phyloP scores from a whole-genome alignment of 2,888 invertebrate genomes.

The Drosophila algonquin region DNA sequence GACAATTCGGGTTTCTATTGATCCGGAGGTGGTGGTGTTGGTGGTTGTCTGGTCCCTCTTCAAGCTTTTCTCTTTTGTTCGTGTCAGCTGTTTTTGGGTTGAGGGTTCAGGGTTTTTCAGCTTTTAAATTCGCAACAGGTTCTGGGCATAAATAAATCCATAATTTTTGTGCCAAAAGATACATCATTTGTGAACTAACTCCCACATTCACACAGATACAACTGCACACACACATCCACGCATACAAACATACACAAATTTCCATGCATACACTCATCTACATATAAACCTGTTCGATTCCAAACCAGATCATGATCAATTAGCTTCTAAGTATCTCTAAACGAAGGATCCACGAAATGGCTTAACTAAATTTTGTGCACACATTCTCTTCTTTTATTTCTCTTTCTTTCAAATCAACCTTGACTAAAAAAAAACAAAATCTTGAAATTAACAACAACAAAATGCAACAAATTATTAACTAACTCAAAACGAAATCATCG shows the following conservation, averaged over 20 bases:
- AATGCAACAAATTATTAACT: conserved; percentile 39
- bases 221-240: conserved; percentile 13
- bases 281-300: conserved; percentile 33
- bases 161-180: conserved; percentile 1
- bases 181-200: neutral
- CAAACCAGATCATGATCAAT: conserved; percentile 2
- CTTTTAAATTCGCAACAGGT: conserved; percentile 28
- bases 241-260: conserved; percentile 16
- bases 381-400: conserved; percentile 77
- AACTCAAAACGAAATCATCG: conserved; percentile 45
- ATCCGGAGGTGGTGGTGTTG: conserved; percentile 26
- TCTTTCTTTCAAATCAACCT: conserved; percentile 68
- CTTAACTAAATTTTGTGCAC: conserved; percentile 77
- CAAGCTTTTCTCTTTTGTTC: conserved; percentile 38
- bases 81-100: conserved; percentile 22
- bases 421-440: conserved; percentile 40
- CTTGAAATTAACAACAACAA: conserved; percentile 55
- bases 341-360: conserved; percentile 56
- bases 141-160: conserved; percentile 14
- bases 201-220: conserved; percentile 17
- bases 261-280: conserved; percentile 24
- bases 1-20: conserved; percentile 28
- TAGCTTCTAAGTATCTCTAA: conserved; percentile 53
- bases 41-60: conserved; percentile 21
- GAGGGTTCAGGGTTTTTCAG: conserved; percentile 14